phyloP scores from a whole-genome alignment of 2,113 vertebrate species.

The Hippocampus barbouri region DNA sequence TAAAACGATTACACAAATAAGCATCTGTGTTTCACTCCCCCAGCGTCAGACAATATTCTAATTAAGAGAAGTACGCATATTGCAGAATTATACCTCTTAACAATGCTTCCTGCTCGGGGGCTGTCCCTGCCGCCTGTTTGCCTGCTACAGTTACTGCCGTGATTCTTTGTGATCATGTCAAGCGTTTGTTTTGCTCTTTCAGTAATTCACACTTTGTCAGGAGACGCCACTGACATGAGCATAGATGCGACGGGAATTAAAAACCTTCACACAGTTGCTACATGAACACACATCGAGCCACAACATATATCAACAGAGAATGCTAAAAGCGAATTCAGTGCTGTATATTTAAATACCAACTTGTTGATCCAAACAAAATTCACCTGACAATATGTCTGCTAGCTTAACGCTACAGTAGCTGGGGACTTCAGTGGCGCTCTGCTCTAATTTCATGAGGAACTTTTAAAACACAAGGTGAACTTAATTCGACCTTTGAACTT shows the following conservation, averaged over 20 bases:
- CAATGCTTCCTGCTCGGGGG: constrained; percentile 26
- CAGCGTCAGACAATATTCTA: constrained; percentile 39
- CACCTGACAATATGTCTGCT: no score
- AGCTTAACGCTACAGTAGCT: no score
- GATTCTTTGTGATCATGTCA: constrained; percentile 25
- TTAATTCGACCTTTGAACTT: no score
- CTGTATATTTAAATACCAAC: no score
- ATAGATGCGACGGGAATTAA: neutral
- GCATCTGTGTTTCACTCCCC: constrained; percentile 45
- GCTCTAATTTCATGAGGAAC: no score
- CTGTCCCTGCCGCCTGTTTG: constrained; percentile 16
- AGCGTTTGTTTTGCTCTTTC: constrained; percentile 16
- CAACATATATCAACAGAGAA: neutral
- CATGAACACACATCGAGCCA: no score
- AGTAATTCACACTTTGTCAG: constrained; percentile 24
- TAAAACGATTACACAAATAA: constrained; percentile 55
- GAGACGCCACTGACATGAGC: constrained; percentile 7
- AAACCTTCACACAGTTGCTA: neutral
- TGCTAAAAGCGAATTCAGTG: no score
- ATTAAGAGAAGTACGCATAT: constrained; percentile 56
- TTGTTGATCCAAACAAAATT: no score
- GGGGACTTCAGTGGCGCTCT: no score
- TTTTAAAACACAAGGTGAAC: no score
- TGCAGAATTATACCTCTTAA: constrained; percentile 34
- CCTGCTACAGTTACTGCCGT: neutral